phyloP scores from a whole-genome alignment of 2,797 vertebrate genomes.

The Myotis pilosus region DNA sequence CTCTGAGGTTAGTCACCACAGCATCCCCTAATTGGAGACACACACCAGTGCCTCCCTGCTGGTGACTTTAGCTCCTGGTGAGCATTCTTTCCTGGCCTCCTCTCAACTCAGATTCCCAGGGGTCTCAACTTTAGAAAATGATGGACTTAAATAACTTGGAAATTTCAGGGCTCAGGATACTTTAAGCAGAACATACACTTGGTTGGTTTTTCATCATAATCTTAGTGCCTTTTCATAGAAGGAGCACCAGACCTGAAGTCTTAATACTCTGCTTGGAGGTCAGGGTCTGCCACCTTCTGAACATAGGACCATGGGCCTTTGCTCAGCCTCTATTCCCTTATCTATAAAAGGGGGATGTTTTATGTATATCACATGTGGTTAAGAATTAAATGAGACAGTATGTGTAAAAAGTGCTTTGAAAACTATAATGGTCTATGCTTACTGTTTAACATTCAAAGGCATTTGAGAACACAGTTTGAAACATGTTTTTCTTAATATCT shows the following conservation, averaged over 20 bases:
- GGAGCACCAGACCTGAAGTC: neutral
- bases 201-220: neutral
- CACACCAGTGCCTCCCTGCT: accelerated
- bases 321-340: neutral
- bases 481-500: neutral
- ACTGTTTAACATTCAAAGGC: slow-evolving; percentile 34
- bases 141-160: neutral
- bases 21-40: neutral
- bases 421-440: neutral
- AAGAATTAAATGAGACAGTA: neutral
- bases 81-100: neutral
- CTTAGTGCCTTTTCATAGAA: neutral
- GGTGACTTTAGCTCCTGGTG: neutral
- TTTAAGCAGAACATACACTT: neutral
- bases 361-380: neutral
- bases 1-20: neutral
- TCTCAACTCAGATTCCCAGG: neutral
- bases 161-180: neutral
- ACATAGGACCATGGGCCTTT: neutral
- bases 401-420: neutral
- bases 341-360: neutral
- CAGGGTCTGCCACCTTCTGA: neutral
- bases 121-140: neutral
- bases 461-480: neutral
- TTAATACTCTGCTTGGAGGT: neutral